Base-by-base conservation (phyloP, 2,888 invertebrate genomes). In the Labia minor region DNA sequence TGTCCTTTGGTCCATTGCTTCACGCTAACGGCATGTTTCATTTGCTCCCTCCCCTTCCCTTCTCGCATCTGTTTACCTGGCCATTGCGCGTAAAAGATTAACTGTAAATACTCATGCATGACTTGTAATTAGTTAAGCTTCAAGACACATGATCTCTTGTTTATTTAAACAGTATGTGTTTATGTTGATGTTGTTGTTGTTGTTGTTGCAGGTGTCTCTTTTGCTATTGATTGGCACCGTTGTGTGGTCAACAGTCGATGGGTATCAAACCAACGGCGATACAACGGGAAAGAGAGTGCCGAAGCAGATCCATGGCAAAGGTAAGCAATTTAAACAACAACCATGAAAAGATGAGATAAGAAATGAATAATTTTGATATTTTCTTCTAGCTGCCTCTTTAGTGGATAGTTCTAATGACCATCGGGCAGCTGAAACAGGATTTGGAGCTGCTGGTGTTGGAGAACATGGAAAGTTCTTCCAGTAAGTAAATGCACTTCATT, bases 391-490 rank as follows among this genome's bases (percentile, higher is more conserved):
- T 70, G 72, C 71, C 1, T 63, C 70, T n/a, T 68, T 70, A 16
- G 68, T 71, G 3, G 69, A 71, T 62, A 68, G 71, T 2, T 70
- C 69, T 1, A 66, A 68, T n/a, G 71, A 72, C 66, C 70, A 70
- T 68, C 71, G 68, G 20, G 67, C 72, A 6, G 72, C 72, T 1
- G 72, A 72, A 63, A 71, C 72, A 1, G 71, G 71, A 2, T 72
- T 72, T 67, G 71, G 68, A 19, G 69, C 67, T 11, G 71, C 69
- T n/a, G 74, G 70, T 19, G 67, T 66, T 8, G 69, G 68, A 65
- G 76, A 76, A 19, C 77, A 78, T 67, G 78, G 78, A 69, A 81
- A 81, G 76, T 80, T 78, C 73, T 81, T 81, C 74, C 79, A 79
- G 81, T 81, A 76, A 79, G 80, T 77, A 26, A 63, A n/a, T 49